Evolutionary conservation across 2,888 invertebrate species (phyloP), one percentile per base, ranked within the genome.

Genomic region (Galeruca laticollis): DNA sequence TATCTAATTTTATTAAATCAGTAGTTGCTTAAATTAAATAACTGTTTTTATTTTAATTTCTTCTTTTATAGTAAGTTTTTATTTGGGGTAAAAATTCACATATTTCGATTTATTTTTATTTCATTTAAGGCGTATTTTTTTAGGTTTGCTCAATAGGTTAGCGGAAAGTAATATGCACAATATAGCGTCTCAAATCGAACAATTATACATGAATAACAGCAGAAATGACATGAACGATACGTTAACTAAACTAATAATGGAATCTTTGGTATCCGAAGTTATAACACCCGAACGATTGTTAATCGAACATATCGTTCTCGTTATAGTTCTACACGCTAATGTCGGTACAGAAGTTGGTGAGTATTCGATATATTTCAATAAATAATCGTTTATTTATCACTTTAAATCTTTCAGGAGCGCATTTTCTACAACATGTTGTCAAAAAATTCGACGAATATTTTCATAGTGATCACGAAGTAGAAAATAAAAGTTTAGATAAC

Each of bases 281-380:
- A 79, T 88, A 21, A 88, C 92, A 1, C 93, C 94, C 0, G 93
- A 94, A 77, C 86, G 95, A 31, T 88, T 97, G 80, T 87, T 95
- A 0, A 90, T 94, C 18, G 98, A 98, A 79, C 93, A 97, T 80
- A 90, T 94, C 33, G 90, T 97, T 77, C 83, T 98, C 0, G 87
- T 98, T 13, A 90, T 95, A 0, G 89, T 95, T 73, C 84, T 98
- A 35, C 97, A 98, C 84, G 94, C 95, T 0, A 96, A 97, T 84
- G 90, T 98, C 47, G 98, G 95, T 13, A 91, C 91, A 2, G 98
- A 99, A 89, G 91, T 98, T 61, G 97, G 96, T 92, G 80, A 86
- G 88, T 82, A 60, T 33, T 11, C 10, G 11, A n/a, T 52, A 40
- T 13, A 52, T 49, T 43, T 63, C 33, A 5, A 26, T 26, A 5